Conservation (phyloP, 2,113 vertebrate species). For the Sylvicapra grimmia region DNA sequence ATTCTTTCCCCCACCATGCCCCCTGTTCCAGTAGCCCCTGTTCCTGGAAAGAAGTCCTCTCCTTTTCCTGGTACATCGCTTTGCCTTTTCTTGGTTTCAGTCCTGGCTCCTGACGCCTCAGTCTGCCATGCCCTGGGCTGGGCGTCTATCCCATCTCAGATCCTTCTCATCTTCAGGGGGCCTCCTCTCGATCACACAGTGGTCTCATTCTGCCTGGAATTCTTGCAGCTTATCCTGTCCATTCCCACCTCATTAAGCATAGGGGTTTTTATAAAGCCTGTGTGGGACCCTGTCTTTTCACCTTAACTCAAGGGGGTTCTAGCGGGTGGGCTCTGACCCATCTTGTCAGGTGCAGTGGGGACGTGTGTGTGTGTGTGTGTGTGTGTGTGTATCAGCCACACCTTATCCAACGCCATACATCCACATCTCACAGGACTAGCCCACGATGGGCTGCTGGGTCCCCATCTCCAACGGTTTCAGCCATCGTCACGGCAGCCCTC, state of each 20-base stretch:
- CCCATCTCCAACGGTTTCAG: too few relatives aligned
- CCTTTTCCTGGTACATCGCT: rapidly evolving
- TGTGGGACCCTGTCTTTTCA: rapidly evolving
- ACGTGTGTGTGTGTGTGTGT: neutral
- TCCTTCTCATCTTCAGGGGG: rapidly evolving
- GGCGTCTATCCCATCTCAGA: rapidly evolving
- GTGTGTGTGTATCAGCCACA: neutral
- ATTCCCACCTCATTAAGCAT: rapidly evolving
- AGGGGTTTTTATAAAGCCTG: rapidly evolving
- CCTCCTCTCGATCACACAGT: rapidly evolving
- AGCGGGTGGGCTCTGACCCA: rapidly evolving
- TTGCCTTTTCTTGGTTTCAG: neutral
- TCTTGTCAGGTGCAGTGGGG: rapidly evolving
- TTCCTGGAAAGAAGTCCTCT: rapidly evolving
- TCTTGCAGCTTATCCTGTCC: rapidly evolving
- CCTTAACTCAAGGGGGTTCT: rapidly evolving
- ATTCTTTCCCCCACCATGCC: rapidly evolving
- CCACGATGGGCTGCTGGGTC: rapidly evolving
- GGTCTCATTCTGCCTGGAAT: neutral
- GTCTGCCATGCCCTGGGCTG: rapidly evolving
- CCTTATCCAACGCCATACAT: neutral
- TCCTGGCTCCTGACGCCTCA: rapidly evolving
- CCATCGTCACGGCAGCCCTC: neutral
- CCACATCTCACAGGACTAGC: rapidly evolving
- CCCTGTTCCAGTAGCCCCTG: rapidly evolving